phyloP scores from a whole-genome alignment of 2,113 vertebrate species.

The Nanorana parkeri region DNA sequence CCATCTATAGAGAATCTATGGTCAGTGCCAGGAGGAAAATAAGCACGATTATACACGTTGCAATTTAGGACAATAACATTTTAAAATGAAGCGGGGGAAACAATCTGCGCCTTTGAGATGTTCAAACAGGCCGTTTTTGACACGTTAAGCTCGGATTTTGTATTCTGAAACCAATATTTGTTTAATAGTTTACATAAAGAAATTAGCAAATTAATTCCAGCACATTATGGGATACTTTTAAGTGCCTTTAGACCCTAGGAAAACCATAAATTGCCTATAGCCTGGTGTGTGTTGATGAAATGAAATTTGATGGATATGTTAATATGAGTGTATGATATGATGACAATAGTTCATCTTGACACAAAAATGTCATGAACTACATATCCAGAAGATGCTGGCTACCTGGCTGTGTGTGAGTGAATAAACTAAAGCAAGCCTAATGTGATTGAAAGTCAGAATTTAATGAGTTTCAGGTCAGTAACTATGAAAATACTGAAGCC shows the following conservation, averaged over 20 bases:
- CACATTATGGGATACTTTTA: background rate
- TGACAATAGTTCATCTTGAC: background rate
- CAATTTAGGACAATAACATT: constrained; percentile 22
- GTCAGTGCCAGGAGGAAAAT: constrained; percentile 10
- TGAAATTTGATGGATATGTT: background rate
- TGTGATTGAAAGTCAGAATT: no score
- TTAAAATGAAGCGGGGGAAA: background rate
- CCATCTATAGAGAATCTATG: constrained; percentile 25
- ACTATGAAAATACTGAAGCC: no score
- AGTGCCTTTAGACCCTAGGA: no score
- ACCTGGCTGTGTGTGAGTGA: no score
- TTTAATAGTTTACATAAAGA: constrained; percentile 15
- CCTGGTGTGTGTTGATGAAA: background rate
- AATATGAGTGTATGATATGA: background rate
- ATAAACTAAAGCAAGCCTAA: no score
- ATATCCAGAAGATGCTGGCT: background rate
- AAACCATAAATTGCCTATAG: background rate
- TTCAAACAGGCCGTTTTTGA: background rate
- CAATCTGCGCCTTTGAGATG: background rate
- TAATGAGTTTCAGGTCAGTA: no score
- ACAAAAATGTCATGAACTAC: background rate
- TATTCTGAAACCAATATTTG: constrained; percentile 23
- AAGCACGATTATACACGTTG: background rate
- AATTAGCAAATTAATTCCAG: background rate
- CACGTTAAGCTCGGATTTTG: background rate